These are phyloP conservation scores for Felis catus DNA, from an alignment of 2,113 vertebrate genomes.

Conservation along the genomic window DNA sequence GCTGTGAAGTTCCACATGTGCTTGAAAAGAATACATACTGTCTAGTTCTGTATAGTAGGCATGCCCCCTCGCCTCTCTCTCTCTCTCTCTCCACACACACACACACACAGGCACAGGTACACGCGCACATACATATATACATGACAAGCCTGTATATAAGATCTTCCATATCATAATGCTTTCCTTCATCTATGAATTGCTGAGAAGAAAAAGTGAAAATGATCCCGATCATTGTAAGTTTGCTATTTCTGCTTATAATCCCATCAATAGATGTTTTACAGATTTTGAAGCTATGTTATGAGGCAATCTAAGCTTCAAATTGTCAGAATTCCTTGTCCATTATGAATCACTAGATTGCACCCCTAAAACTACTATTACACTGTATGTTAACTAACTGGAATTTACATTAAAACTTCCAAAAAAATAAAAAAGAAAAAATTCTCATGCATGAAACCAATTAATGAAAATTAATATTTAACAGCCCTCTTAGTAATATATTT, in stretches of 20 bases:
- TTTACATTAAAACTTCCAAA: not conserved
- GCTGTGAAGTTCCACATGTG: not conserved
- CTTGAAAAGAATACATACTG: slow-evolving; percentile 3
- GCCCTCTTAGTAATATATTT: not conserved
- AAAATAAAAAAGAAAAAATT: not conserved
- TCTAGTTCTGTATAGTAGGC: not conserved
- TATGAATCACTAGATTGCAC: not conserved
- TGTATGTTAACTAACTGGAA: not conserved
- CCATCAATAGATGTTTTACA: not conserved
- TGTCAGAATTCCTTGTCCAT: not conserved
- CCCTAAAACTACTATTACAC: not conserved
- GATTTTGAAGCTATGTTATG: not conserved
- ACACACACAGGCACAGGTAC: not conserved
- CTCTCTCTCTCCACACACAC: too few species aligned
- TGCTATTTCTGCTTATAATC: not conserved
- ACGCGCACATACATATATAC: not conserved
- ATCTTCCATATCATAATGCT: not conserved
- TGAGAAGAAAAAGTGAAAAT: not conserved
- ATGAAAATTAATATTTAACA: not conserved
- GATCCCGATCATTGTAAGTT: not conserved
- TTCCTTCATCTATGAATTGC: not conserved
- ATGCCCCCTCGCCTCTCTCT: not conserved
- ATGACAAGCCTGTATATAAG: not conserved
- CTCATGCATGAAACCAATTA: not conserved
- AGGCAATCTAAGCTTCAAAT: not conserved